A percentile compares a stretch with the other conserved stretches of the same genome.
These are phyloP conservation scores for Ariopsis seemanni DNA, from an alignment of 2,113 vertebrate species.

Conservation along the genomic window DNA sequence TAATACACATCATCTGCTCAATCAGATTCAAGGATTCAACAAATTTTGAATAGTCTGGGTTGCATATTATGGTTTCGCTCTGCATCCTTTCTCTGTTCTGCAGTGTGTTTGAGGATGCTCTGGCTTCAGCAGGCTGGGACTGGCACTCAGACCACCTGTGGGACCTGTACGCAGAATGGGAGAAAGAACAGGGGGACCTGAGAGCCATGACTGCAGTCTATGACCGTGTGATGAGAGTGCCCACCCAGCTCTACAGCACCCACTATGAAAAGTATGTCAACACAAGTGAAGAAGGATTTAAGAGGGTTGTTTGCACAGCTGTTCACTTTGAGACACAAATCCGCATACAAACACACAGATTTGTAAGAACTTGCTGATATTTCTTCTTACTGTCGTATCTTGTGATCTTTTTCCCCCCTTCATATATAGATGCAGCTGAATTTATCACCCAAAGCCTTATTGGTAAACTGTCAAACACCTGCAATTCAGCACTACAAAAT, in stretches of 20 bases:
- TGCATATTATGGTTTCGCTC: neutral
- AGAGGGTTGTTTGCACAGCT: constrained; percentile 38
- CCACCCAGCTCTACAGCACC: constrained; percentile 81
- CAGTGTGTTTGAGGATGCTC: constrained; percentile 78
- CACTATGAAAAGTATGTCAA: constrained; percentile 80
- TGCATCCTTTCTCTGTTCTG: neutral
- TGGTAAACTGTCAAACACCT: constrained; percentile 58
- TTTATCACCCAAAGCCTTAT: constrained; percentile 58
- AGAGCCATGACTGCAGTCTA: constrained; percentile 70
- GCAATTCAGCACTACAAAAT: constrained; percentile 53
- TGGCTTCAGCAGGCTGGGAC: constrained; percentile 76
- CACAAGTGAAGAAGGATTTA: constrained; percentile 4
- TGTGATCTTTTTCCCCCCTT: constrained; percentile 55
- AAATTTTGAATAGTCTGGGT: neutral
- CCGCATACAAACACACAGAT: constrained; percentile 46
- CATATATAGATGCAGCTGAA: constrained; percentile 58
- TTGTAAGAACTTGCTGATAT: constrained; percentile 52
- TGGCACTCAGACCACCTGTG: constrained; percentile 85
- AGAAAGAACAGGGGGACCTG: constrained; percentile 77
- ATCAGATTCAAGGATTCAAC: neutral
- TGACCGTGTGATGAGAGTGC: constrained; percentile 74
- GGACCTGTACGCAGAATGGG: constrained; percentile 83
- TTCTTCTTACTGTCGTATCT: constrained; percentile 53
- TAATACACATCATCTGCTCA: neutral
- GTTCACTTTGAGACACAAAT: constrained; percentile 44